Percentiles rank a stretch among this genome's conserved stretches.
Evolutionary conservation across 2,113 vertebrate genomes (phyloP).

Genomic region (Polypterus senegalus): DNA sequence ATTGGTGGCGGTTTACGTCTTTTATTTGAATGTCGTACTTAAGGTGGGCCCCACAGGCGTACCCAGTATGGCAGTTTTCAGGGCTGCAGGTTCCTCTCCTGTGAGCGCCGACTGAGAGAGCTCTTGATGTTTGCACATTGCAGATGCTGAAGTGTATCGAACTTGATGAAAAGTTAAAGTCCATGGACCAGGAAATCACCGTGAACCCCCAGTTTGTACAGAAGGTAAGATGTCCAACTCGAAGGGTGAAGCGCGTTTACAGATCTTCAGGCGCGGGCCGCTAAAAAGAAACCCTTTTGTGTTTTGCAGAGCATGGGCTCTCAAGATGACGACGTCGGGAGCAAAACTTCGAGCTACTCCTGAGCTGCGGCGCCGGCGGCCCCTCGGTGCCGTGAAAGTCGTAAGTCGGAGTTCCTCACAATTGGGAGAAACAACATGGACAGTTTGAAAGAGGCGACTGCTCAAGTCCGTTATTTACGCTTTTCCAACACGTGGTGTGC

Average conservation of each 20-base stretch:
- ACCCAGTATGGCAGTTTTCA: too few species aligned
- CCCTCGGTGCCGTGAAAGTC: constrained; percentile 32
- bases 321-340: constrained; percentile 95
- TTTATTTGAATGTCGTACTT: too few species aligned
- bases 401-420: constrained; percentile 36
- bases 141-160: constrained; percentile 99
- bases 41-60: too few species aligned
- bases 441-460: constrained; percentile 51
- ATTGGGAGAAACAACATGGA: constrained; percentile 41
- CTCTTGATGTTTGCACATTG: not conserved
- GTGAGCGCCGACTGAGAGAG: too few species aligned
- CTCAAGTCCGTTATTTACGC: constrained; percentile 43
- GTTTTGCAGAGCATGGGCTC: constrained; percentile 88
- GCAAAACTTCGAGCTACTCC: constrained; percentile 97
- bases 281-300: not conserved
- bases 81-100: too few species aligned
- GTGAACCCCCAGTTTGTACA: constrained; percentile 98
- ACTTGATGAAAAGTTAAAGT: constrained; percentile 94
- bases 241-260: not conserved
- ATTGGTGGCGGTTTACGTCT: too few species aligned
- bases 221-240: constrained; percentile 57
- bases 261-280: not conserved
- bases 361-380: constrained; percentile 49
- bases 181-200: constrained; percentile 99
- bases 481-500: constrained; percentile 37